A percentile compares a stretch with the other conserved stretches of the same genome.
phyloP scores from a whole-genome alignment of 2,888 invertebrate species.

The Drosophila mayaguana region DNA sequence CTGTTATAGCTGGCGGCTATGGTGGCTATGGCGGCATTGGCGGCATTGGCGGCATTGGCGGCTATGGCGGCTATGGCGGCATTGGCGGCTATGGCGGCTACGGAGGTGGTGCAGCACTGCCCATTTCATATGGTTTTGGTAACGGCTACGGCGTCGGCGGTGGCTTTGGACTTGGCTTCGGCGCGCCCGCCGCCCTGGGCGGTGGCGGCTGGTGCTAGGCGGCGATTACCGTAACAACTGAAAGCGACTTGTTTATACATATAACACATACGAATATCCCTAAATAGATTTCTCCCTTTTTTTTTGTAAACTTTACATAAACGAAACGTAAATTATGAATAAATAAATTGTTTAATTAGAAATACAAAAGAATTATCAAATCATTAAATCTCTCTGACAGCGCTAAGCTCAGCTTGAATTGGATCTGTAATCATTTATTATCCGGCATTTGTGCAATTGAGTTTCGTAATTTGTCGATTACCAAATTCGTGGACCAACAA shows the following conservation, averaged over 20 bases:
- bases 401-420: neutral
- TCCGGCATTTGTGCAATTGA: slow-evolving; percentile 10
- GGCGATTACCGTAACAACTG: slow-evolving; percentile 4
- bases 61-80: slow-evolving; percentile 35
- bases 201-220: slow-evolving; percentile 66
- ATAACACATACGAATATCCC: neutral
- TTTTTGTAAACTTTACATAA: slow-evolving; percentile 39
- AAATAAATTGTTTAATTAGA: slow-evolving; percentile 1
- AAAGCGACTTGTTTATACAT: slow-evolving; percentile 17
- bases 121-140: neutral
- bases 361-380: neutral
- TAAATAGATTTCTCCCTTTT: slow-evolving; percentile 19
- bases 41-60: slow-evolving; percentile 38
- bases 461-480: slow-evolving; percentile 20
- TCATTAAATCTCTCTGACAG: too few species aligned
- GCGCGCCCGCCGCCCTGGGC: slow-evolving; percentile 63
- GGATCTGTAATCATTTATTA: neutral
- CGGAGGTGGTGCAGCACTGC: slow-evolving; percentile 15
- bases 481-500: slow-evolving; percentile 18
- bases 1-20: slow-evolving; percentile 56
- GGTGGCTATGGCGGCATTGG: slow-evolving; percentile 35
- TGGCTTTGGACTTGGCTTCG: slow-evolving; percentile 67
- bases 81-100: slow-evolving; percentile 44
- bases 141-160: slow-evolving; percentile 47
- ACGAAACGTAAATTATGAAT: slow-evolving; percentile 33